Evolutionary conservation across 2,113 vertebrate species (phyloP), one percentile per base, ranked within the genome.

Genomic region (Cyanoramphus novaezelandiae): DNA sequence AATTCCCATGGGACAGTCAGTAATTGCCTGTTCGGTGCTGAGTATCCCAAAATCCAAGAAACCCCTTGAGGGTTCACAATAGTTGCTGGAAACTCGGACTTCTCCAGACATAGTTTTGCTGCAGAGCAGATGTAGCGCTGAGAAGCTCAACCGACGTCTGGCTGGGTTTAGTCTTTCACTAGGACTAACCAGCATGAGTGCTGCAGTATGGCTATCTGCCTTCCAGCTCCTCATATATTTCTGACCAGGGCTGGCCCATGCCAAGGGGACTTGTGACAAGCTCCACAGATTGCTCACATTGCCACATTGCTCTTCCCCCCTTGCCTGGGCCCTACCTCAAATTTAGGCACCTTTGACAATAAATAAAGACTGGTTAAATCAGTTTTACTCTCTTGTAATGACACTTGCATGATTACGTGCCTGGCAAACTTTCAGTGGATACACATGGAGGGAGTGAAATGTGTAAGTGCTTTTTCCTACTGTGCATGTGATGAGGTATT

Each of bases 401-500:
- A 91, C 83, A 96, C 55, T 83, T 11, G 74, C 93, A 65, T 44
- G 83, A 89, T 89, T 97, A 94, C 65, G 69, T 94, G 96, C 88
- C 83, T 95, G 96, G 95, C 96, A 95, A 72, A 68, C 92, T 91
- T 96, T 95, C 86, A 62, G 83, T 91, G 88, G 24, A 82, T 94
- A 20, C 74, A 69, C 83, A 91, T 70, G 68, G 91, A 89, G 90
- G 92, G 95, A 97, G 77, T 3, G 16, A 96, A 97, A 96, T 82
- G 86, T 96, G 88, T 52, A 68, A 91, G 83, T 79, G 57, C 53
- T 94, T 94, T 94, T 92, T 94, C 95, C 95, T 95, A 94, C 93
- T 96, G 95, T 97, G 95, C n/a, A 0, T 79, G 60, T 95, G 94
- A 96, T 94, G 95, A 96, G 84, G 91, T 93, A 97, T 97, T 95